These are phyloP conservation scores for Progne subis DNA, from an alignment of 2,113 vertebrate genomes.

Conservation along the genomic window DNA sequence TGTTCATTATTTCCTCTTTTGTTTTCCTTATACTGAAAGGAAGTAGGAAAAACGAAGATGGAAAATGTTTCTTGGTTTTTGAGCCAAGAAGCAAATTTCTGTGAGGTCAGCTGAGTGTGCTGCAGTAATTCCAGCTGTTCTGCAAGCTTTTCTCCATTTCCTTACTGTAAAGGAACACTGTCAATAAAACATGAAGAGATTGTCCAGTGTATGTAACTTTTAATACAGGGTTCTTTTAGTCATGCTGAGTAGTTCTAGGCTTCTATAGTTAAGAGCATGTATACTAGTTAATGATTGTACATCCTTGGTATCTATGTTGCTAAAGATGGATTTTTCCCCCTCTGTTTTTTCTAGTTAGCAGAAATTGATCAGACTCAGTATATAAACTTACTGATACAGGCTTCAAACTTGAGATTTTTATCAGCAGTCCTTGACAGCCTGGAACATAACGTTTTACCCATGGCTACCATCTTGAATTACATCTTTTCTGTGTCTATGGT, in stretches of 20 bases:
- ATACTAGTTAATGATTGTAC: background rate
- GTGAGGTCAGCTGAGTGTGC: background rate
- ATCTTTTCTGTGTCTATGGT: background rate
- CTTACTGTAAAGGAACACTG: background rate
- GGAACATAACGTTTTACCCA: background rate
- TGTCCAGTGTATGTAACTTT: background rate
- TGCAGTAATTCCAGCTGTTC: background rate
- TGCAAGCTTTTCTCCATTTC: background rate
- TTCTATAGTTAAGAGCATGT: background rate
- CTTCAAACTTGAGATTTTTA: background rate
- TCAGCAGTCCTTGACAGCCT: background rate
- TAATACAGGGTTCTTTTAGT: background rate
- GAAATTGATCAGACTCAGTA: background rate
- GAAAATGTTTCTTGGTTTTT: background rate
- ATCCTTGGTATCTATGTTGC: background rate
- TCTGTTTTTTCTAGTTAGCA: background rate
- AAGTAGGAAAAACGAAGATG: background rate
- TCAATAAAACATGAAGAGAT: background rate
- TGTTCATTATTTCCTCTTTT: background rate
- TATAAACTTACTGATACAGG: background rate
- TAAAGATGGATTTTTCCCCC: background rate
- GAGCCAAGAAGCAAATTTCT: background rate
- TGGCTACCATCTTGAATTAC: background rate
- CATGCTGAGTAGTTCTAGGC: background rate
- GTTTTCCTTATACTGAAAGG: background rate